Conservation (phyloP, 2,113 vertebrate species). For the Mustelus asterias region DNA sequence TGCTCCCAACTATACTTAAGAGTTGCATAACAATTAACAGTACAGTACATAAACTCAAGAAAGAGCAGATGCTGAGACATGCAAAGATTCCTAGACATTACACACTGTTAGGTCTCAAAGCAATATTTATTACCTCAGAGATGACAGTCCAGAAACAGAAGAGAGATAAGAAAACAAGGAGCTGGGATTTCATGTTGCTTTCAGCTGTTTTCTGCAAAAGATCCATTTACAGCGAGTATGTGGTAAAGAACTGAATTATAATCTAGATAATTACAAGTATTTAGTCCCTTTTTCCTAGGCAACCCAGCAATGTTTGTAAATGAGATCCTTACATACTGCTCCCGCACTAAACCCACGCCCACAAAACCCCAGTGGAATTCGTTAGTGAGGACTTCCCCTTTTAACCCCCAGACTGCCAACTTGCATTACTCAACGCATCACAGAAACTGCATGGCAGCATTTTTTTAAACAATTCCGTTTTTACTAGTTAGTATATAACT, state of each 20-base stretch:
- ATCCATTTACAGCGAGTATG: slow-evolving; percentile 7
- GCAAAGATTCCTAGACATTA: slow-evolving; percentile 4
- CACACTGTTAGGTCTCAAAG: background rate
- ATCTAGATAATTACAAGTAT: slow-evolving; percentile 28
- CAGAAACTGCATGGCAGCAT: background rate
- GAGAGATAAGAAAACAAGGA: slow-evolving; percentile 26
- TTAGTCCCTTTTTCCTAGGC: background rate
- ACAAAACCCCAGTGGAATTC: slow-evolving; percentile 25
- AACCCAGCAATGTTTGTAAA: slow-evolving; percentile 21
- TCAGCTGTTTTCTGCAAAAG: slow-evolving; percentile 28
- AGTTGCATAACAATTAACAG: background rate
- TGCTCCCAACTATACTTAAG: background rate
- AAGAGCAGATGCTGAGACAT: background rate
- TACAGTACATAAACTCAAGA: background rate
- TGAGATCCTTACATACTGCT: slow-evolving; percentile 15
- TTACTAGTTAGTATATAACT: background rate
- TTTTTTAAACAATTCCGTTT: background rate
- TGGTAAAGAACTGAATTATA: slow-evolving; percentile 33
- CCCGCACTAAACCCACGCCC: slow-evolving; percentile 26
- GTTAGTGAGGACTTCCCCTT: background rate
- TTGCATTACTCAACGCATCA: background rate
- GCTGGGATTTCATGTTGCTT: slow-evolving; percentile 33
- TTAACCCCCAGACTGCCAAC: slow-evolving; percentile 20
- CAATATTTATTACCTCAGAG: slow-evolving; percentile 34
- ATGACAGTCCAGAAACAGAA: slow-evolving; percentile 31